Percentiles rank a stretch among this genome's conserved stretches.
phyloP scores from a whole-genome alignment of 2,113 vertebrate species.

The Solea senegalensis region DNA sequence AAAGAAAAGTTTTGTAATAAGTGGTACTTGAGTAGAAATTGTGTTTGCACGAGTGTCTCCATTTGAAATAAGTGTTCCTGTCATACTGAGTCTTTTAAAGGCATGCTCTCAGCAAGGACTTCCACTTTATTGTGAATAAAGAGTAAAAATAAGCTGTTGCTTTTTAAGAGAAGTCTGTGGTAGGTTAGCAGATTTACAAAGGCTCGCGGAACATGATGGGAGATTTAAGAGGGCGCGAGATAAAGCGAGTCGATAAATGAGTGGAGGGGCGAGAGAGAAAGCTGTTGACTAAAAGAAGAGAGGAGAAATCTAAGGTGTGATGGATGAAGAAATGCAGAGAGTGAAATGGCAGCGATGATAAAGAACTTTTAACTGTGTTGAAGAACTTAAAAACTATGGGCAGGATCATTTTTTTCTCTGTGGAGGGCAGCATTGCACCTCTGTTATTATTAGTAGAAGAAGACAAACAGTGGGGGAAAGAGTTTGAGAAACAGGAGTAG shows the following conservation, averaged over 20 bases:
- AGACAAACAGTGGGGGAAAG: conserved; percentile 3
- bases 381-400: not conserved
- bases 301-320: not conserved
- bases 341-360: not conserved
- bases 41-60: conserved; percentile 8
- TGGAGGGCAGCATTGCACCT: too few species aligned
- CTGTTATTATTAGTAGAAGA: not conserved
- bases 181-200: conserved; percentile 41
- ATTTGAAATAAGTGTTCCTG: conserved; percentile 21
- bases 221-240: conserved; percentile 27
- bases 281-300: too few species aligned
- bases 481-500: conserved; percentile 21
- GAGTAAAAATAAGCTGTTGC: conserved; percentile 33
- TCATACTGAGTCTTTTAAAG: conserved; percentile 12
- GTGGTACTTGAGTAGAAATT: conserved; percentile 15
- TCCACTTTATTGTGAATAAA: conserved; percentile 47
- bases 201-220: conserved; percentile 35
- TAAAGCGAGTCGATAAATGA: conserved; percentile 17
- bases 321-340: conserved; percentile 1
- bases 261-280: not conserved
- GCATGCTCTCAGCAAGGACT: conserved; percentile 26
- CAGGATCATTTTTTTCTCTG: too few species aligned
- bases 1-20: not conserved
- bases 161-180: conserved; percentile 42
- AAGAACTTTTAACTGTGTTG: conserved; percentile 3